Base-by-base conservation (phyloP, 2,888 invertebrate species). In the Chalcis sispes region DNA sequence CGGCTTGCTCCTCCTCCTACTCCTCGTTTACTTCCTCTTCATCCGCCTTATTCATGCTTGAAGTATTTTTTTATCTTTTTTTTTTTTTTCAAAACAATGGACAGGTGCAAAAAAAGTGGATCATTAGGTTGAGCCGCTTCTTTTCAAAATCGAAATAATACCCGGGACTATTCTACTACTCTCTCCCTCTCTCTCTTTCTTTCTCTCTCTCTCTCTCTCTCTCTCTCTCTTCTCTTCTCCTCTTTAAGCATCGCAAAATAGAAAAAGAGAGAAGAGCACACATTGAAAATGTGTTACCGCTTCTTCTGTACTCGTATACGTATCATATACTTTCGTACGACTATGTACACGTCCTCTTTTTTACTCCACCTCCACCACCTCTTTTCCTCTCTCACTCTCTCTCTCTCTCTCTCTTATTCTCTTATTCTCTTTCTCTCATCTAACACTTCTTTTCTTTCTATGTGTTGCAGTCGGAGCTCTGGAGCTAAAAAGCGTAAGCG, bases 391-490 rank as follows among this genome's bases (percentile, higher is more conserved):
- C 23, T 46, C 20, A 2, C 4, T 23, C 20, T 13, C 46, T 36
- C 46, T 58, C 27, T 56, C 15, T 75, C n/a, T n/a, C 18, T 8
- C 29, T 27, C n/a, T 29, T n/a, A 56, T 56, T 15, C n/a, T 13
- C 23, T 46, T 52, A 2, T 18, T 23, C 20, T 13, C 46, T 36
- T 52, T 58, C 27, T 56, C 15, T 75, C n/a, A 32, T 32, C 50
- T 69, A 75, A 71, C 62, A 36, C 56, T 58, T 62, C 54, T 42
- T 62, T 48, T 42, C 59, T 76, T 54, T 83, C 82, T 84, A 81
- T 84, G 79, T 87, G 84, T 89, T 89, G 42, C 88, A 89, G 89
- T 84, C 75, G 84, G 82, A 69, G 86, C 85, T 74, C 84, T 90
- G 83, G 88, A 85, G 84, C 86, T 90, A 81, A 85, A 86, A 62